A percentile compares a stretch with the other conserved stretches of the same genome.
Evolutionary conservation across 2,888 invertebrate genomes (phyloP).

Genomic region (Caenorhabditis zanzibari): DNA sequence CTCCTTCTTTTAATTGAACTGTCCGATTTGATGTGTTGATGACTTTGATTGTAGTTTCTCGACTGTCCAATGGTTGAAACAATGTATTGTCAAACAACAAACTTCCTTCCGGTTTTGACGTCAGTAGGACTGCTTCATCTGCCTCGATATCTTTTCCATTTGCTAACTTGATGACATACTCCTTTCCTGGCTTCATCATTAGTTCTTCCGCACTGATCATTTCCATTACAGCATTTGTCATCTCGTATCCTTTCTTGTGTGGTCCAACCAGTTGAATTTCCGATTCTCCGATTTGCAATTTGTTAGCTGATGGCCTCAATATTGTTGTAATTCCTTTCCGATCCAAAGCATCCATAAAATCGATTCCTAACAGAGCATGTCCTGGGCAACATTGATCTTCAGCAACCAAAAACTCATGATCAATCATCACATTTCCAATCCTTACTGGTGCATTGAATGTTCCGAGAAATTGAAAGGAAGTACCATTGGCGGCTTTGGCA

Average conservation of each 20-base stretch:
- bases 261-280: background rate
- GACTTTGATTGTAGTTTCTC: background rate
- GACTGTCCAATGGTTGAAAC: constrained; percentile 12
- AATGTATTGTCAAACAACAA: constrained; percentile 1
- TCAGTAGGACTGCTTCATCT: constrained; percentile 5
- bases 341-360: constrained; percentile 28
- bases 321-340: background rate
- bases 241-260: background rate
- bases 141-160: background rate
- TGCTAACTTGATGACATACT: background rate
- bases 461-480: constrained; percentile 24
- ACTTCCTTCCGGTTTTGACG: background rate
- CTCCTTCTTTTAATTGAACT: background rate
- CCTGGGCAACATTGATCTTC: constrained; percentile 24
- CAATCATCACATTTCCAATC: background rate
- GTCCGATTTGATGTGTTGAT: background rate
- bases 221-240: constrained; percentile 4
- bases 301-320: constrained; percentile 6
- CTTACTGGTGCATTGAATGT: background rate
- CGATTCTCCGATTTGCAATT: background rate
- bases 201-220: background rate
- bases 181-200: background rate
- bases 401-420: constrained; percentile 20
- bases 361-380: constrained; percentile 22
- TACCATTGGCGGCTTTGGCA: constrained; percentile 21